These are phyloP conservation scores for Chymomyza amoena DNA, from an alignment of 2,888 invertebrate genomes.

Conservation along the genomic window DNA sequence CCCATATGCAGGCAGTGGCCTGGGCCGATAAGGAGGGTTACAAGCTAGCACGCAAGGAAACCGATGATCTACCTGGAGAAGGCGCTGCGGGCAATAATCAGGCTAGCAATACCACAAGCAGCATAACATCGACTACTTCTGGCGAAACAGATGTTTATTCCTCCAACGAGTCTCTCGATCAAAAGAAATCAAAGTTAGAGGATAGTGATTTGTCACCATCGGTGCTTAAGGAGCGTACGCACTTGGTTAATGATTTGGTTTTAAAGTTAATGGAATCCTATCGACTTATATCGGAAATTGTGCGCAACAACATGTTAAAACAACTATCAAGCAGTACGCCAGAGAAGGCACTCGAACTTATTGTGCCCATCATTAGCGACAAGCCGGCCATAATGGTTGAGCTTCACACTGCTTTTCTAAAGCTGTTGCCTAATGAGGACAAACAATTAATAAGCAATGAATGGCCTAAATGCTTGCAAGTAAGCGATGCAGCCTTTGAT, in stretches of 20 bases:
- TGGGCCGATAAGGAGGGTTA: conserved; percentile 77
- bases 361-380: conserved; percentile 76
- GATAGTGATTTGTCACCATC: conserved; percentile 31
- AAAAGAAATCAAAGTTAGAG: conserved; percentile 53
- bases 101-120: conserved; percentile 31
- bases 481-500: conserved; percentile 71
- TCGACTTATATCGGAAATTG: conserved; percentile 70
- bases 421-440: conserved; percentile 76
- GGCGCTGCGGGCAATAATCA: conserved; percentile 35
- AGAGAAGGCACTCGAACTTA: conserved; percentile 69
- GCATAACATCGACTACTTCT: conserved; percentile 31
- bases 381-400: conserved; percentile 75
- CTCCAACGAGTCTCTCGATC: conserved; percentile 65
- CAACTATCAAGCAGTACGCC: conserved; percentile 74
- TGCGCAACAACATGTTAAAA: conserved; percentile 75
- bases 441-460: conserved; percentile 77
- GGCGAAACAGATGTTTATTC: conserved; percentile 62
- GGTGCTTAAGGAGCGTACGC: conserved; percentile 59
- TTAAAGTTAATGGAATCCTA: conserved; percentile 73
- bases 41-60: conserved; percentile 61
- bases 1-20: conserved; percentile 77
- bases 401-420: conserved; percentile 75
- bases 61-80: conserved; percentile 52
- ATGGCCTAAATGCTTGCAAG: conserved; percentile 76
- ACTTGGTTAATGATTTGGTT: conserved; percentile 70